Evolutionary conservation across 2,797 vertebrate genomes (phyloP), one percentile per base, ranked within the genome.

Genomic region (Sternarchorhynchus goeldii): DNA sequence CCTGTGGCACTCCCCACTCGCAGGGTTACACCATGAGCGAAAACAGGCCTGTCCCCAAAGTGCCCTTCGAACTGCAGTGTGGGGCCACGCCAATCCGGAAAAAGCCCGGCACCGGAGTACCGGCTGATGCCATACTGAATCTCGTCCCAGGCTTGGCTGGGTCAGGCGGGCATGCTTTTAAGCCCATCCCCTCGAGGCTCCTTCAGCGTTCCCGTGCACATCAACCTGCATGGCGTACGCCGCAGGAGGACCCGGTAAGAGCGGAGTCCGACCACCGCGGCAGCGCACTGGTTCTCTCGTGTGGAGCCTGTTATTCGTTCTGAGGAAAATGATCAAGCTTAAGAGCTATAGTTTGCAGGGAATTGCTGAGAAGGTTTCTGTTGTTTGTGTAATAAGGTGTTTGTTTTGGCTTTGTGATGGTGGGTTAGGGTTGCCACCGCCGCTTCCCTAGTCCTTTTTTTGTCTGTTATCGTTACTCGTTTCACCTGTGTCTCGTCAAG

Each of bases 201-300:
- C 2, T 92, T 93, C 86, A 93, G 85, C 85, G 83, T 95, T 82
- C 95, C 95, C 1, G 88, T 95, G 86, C 94, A 91, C 87, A 95
- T 92, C 78, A 95, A 93, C 79, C 92, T 96, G 82, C 94, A 93
- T 79, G 91, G 92, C 0, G 85, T 90, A 74, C 91, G 88, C 74
- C 89, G 88, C 87, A 81, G 85, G 80, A 92, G 91, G 80, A 91
- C 93, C 78, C 91, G 94, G 93, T 94, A 91, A 88, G 85, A 55
- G 88, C 69, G 72, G 71, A 66, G 56, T 71, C 60, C 10, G 0
- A 55, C 16, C 14, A 18, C 53, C n/a, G 6, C 10, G 50, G 20
- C 18, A 50, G 16, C 32, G 12, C 66, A 16, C 20, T 45, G 58
- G 14, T 59, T 77, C 58, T 45, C 5, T 58, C 41, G 21, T 63